These are phyloP conservation scores for Craterocephalus amniculus DNA, from an alignment of 2,797 vertebrate species.

Conservation along the genomic window DNA sequence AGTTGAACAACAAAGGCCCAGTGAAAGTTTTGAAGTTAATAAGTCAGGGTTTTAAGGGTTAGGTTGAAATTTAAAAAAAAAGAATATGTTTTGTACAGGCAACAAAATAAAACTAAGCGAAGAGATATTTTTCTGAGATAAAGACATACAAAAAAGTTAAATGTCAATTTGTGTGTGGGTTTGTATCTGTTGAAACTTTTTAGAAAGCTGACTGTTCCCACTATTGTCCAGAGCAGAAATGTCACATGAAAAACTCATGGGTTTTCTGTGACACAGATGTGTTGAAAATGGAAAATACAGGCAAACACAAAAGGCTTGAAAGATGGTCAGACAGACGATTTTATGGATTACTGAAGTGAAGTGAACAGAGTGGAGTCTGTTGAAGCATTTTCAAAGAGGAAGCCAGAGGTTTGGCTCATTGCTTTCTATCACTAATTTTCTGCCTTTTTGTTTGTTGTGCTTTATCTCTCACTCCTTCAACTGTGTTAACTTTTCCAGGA, in stretches of 20 bases:
- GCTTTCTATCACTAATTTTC: constrained; percentile 33
- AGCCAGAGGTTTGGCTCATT: constrained; percentile 60
- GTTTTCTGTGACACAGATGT: constrained; percentile 64
- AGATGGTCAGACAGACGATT: constrained; percentile 48
- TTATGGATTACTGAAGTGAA: constrained; percentile 67
- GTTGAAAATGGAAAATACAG: constrained; percentile 62
- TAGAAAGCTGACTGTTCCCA: constrained; percentile 17
- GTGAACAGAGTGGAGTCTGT: constrained; percentile 47
- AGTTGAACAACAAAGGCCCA: background rate
- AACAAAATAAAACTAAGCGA: background rate
- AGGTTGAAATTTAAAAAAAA: background rate
- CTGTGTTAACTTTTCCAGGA: constrained; percentile 18
- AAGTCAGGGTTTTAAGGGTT: background rate
- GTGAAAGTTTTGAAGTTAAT: too few relatives aligned
- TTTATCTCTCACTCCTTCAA: constrained; percentile 15
- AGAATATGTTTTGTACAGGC: background rate
- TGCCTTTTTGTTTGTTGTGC: constrained; percentile 39
- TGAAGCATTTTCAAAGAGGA: constrained; percentile 50
- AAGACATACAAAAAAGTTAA: background rate
- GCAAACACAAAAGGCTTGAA: constrained; percentile 46
- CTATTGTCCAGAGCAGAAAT: constrained; percentile 34
- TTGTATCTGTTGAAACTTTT: background rate
- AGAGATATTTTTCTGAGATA: background rate
- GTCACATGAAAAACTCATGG: constrained; percentile 30
- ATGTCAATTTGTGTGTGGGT: background rate